Evolutionary conservation across 2,888 invertebrate species (phyloP).

Genomic region (Andrena praecox): DNA sequence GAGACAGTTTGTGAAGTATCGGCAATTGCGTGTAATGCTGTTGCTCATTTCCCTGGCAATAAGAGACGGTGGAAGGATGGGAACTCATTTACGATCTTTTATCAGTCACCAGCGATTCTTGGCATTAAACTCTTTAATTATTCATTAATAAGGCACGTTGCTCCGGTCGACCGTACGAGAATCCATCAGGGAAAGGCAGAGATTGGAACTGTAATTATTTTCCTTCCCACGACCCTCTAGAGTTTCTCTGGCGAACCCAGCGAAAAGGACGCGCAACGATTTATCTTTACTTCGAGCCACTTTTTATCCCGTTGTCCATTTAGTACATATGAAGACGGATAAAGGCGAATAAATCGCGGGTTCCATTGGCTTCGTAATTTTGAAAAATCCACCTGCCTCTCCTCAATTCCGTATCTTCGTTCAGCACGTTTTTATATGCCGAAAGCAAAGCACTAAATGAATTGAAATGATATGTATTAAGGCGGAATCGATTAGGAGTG

Average conservation of each 20-base stretch:
- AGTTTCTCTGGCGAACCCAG: constrained; percentile 52
- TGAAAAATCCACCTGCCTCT: background rate
- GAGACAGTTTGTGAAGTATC: constrained; percentile 27
- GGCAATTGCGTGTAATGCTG: constrained; percentile 40
- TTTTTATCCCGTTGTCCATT: constrained; percentile 8
- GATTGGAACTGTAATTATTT: constrained; percentile 77
- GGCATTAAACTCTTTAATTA: constrained; percentile 71
- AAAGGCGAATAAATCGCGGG: background rate
- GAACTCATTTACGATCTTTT: constrained; percentile 52
- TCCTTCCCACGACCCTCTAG: constrained; percentile 64
- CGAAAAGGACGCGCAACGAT: constrained; percentile 62
- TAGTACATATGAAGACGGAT: constrained; percentile 17
- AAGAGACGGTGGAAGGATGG: constrained; percentile 31
- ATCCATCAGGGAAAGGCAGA: constrained; percentile 64
- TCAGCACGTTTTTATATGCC: background rate
- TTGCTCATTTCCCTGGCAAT: constrained; percentile 38
- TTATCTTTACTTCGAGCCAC: constrained; percentile 59
- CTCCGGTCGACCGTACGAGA: constrained; percentile 42
- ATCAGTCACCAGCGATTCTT: constrained; percentile 43
- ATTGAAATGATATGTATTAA: background rate
- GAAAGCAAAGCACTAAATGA: background rate
- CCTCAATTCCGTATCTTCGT: background rate
- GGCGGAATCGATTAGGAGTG: background rate
- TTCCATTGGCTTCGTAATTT: background rate
- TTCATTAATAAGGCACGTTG: constrained; percentile 72